Conservation (phyloP, 2,888 invertebrate genomes). For the Pedicia rivosa region DNA sequence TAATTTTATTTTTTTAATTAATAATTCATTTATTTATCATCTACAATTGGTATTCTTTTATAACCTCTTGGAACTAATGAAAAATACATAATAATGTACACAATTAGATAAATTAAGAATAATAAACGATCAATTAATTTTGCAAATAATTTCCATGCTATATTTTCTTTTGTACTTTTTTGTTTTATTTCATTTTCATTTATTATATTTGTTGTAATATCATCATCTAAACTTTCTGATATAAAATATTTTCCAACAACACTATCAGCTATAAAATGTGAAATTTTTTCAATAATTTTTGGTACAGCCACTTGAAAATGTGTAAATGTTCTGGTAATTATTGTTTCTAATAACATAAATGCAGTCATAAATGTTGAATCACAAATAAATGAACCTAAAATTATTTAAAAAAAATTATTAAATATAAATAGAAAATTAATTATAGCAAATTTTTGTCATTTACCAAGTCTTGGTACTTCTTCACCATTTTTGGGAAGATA, state of each 20-base stretch:
- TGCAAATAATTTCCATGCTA: conserved; percentile 8
- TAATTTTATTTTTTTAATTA: too few species aligned
- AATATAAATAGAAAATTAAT: too few species aligned
- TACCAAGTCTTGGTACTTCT: conserved; percentile 40
- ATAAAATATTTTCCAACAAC: neutral
- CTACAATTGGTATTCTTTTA: too few species aligned
- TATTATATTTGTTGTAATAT: neutral
- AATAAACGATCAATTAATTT: conserved; percentile 10
- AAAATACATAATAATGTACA: conserved; percentile 9
- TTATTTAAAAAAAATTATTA: too few species aligned
- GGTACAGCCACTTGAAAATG: conserved; percentile 8
- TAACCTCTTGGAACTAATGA: conserved; percentile 9
- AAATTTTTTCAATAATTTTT: conserved; percentile 10
- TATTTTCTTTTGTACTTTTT: conserved; percentile 1
- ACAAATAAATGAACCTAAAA: conserved; percentile 24
- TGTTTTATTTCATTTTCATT: too few species aligned
- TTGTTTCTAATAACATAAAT: conserved; percentile 11
- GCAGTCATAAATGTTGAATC: conserved; percentile 13
- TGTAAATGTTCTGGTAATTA: conserved; percentile 10
- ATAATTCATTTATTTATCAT: too few species aligned
- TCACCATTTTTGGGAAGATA: conserved; percentile 42
- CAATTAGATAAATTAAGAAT: conserved; percentile 7
- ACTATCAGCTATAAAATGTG: neutral
- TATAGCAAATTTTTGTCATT: too few species aligned
- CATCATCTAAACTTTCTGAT: neutral